Percentiles rank a stretch among this genome's conserved stretches.
phyloP scores from a whole-genome alignment of 2,113 vertebrate species.

The Percopsis transmontana region DNA sequence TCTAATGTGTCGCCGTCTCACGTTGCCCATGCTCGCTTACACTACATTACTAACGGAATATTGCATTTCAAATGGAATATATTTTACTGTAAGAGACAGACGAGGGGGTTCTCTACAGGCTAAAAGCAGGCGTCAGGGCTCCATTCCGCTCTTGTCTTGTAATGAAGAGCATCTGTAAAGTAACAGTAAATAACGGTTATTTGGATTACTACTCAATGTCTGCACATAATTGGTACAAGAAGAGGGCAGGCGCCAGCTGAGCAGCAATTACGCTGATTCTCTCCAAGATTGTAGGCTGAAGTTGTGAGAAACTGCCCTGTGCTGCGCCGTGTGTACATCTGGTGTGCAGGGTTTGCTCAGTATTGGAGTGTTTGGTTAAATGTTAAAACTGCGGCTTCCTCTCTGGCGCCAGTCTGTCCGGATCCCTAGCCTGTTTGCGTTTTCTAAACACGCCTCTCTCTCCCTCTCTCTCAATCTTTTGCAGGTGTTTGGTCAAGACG shows the following conservation, averaged over 20 bases:
- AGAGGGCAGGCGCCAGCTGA: conserved; percentile 86
- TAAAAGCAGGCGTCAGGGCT: conserved; percentile 55
- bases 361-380: conserved; percentile 96
- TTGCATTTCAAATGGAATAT: not conserved
- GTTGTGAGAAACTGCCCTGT: conserved; percentile 62
- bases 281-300: conserved; percentile 80
- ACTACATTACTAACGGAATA: conserved; percentile 14
- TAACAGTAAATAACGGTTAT: conserved; percentile 72
- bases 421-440: conserved; percentile 92
- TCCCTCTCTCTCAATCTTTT: conserved; percentile 89
- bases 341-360: conserved; percentile 91
- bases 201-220: conserved; percentile 74
- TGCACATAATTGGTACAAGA: conserved; percentile 84
- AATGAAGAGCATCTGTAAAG: conserved; percentile 76
- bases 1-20: conserved; percentile 39
- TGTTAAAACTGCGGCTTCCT: conserved; percentile 97
- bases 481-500: conserved; percentile 92
- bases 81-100: conserved; percentile 23
- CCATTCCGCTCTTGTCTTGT: conserved; percentile 65
- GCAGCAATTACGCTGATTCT: conserved; percentile 80
- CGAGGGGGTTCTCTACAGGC: conserved; percentile 33
- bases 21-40: conserved; percentile 39
- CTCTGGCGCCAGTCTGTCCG: conserved; percentile 96
- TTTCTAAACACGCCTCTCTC: conserved; percentile 88
- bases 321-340: conserved; percentile 83